These are phyloP conservation scores for Geopemphigus sp. DNA, from an alignment of 1,140 invertebrate species.

Conservation along the genomic window DNA sequence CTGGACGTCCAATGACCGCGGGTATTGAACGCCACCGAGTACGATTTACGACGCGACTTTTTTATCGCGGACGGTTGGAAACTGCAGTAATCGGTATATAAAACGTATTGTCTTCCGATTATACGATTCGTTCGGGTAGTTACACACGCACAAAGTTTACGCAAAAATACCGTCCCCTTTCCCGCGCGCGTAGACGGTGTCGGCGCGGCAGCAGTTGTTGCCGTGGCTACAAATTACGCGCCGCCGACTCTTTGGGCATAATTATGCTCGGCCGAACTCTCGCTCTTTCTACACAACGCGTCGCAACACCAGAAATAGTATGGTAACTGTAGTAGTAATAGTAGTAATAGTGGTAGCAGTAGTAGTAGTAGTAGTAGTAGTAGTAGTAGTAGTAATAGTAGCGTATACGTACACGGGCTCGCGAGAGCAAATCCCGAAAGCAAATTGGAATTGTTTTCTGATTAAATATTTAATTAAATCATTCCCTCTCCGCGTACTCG, in stretches of 20 bases:
- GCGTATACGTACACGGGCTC: not conserved
- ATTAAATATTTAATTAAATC: conserved; percentile 50
- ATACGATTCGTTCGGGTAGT: not conserved
- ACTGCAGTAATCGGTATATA: too few relatives aligned
- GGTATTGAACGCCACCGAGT: too few relatives aligned
- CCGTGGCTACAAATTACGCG: conserved; percentile 48
- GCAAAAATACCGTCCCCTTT: conserved; percentile 3
- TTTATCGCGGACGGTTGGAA: too few relatives aligned
- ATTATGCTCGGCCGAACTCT: conserved; percentile 42
- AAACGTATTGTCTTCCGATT: conserved; percentile 41
- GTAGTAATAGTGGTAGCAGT: too few relatives aligned
- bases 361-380: not conserved
- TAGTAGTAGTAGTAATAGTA: too few relatives aligned
- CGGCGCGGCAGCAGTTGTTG: conserved; percentile 42
- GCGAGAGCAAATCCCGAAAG: conserved; percentile 42
- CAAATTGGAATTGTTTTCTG: conserved; percentile 50
- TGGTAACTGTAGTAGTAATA: not conserved
- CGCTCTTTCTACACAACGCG: too few relatives aligned
- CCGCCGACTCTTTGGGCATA: conserved; percentile 43
- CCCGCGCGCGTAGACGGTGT: not conserved
- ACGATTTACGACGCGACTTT: too few relatives aligned
- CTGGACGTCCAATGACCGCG: too few relatives aligned
- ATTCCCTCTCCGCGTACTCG: conserved; percentile 4
- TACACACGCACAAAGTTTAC: not conserved
- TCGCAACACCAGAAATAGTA: too few relatives aligned